Base-by-base conservation (phyloP, 2,888 invertebrate genomes). In the Junonia oenone region DNA sequence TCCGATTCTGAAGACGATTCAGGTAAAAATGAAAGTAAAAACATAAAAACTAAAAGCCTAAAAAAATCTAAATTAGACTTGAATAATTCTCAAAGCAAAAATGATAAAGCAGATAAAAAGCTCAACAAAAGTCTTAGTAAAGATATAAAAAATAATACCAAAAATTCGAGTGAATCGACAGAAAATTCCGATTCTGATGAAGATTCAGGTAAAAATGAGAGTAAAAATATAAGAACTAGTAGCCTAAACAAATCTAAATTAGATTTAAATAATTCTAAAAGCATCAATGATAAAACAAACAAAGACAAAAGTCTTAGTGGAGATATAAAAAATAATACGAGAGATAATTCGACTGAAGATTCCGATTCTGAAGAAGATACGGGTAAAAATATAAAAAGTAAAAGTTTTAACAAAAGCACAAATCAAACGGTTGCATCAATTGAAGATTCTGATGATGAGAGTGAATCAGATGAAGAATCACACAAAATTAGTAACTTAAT, bases 401-500 rank as follows among this genome's bases (percentile, higher is more conserved):
- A 33, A 33, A 33, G n/a, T 5, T 22, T 22, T 33, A 33, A 33
- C 31, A 17, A 45, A 35, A 35, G 2, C 3, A 11, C 1, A 51
- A 35, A 22, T 13, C 9, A 45, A 26, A 33, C 37, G 3, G 15
- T 14, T 14, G 8, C 37, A 37, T 37, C 14, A 15, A 14, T 26
- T 19, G 15, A 22, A 19, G 45, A 53, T 29, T 55, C 56, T 6
- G 56, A 55, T 37, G 55, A 63, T 37, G 58, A 63, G 54, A 62
- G 61, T 14, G 45, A 40, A 40, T 62, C 65, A 52, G 62, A 61
- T 43, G 62, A 68, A 27, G 64, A 68, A 45, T 66, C 66, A 11
- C 65, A 68, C 15, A 57, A 66, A 49, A 68, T 64, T 48, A 76
- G 63, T 63, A 67, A 71, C 54, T 63, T 83, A 2, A 33, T 88